Conservation (phyloP, 2,888 invertebrate species). For the Eristalis intricaria region DNA sequence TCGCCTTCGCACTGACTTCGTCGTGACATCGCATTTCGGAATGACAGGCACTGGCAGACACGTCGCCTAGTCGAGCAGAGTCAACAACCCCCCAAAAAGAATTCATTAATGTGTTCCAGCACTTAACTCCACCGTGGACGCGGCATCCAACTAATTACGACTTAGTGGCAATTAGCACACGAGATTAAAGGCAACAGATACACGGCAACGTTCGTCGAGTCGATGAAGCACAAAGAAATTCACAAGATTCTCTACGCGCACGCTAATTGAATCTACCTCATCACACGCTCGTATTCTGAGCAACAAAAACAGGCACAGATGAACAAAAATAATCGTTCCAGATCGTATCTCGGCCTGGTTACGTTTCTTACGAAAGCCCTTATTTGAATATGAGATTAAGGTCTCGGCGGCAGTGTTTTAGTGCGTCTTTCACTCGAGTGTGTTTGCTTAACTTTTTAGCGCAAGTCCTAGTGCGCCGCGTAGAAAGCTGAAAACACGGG, state of each 20-base stretch:
- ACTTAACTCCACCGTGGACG: neutral
- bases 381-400: neutral
- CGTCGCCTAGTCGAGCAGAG: too few species aligned
- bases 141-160: neutral
- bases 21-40: too few species aligned
- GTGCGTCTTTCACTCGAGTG: neutral
- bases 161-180: neutral
- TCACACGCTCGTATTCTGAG: neutral
- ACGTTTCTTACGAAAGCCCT: neutral
- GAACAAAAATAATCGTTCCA: conserved; percentile 1
- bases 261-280: neutral
- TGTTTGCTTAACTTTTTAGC: conserved; percentile 8
- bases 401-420: neutral
- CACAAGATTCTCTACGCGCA: neutral
- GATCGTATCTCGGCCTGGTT: conserved; percentile 1
- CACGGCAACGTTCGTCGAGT: neutral
- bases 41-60: too few species aligned
- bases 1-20: too few species aligned
- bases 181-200: neutral
- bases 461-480: neutral
- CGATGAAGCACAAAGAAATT: neutral
- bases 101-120: too few species aligned
- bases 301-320: neutral
- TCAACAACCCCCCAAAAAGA: too few species aligned
- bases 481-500: neutral